A percentile compares a stretch with the other conserved stretches of the same genome.
phyloP scores from a whole-genome alignment of 2,888 invertebrate genomes.

The Cryptops parisi region DNA sequence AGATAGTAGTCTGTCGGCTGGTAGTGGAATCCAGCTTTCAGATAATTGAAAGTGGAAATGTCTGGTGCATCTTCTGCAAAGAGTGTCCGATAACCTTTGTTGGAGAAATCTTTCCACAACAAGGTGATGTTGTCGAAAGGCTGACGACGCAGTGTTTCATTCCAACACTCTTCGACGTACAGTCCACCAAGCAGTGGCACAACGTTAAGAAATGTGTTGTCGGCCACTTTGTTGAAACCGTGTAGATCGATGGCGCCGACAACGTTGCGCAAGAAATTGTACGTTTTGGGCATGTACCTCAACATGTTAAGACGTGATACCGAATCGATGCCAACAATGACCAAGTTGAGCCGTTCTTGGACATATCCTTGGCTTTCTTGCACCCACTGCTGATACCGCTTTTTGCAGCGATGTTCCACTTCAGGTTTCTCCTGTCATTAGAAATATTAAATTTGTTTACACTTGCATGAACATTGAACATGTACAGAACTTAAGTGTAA shows the following conservation, averaged over 20 bases:
- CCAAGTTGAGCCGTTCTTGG: conserved; percentile 41
- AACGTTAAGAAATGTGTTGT: conserved; percentile 26
- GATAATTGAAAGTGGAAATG: conserved; percentile 60
- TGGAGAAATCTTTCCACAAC: conserved; percentile 21
- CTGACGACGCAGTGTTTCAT: conserved; percentile 9
- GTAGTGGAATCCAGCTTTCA: conserved; percentile 52
- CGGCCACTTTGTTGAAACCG: conserved; percentile 44
- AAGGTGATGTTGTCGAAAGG: conserved; percentile 21
- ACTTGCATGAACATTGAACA: no score
- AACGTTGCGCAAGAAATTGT: conserved; percentile 44
- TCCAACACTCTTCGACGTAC: conserved; percentile 22
- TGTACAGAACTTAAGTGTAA: neutral
- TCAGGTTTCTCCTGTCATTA: conserved; percentile 3
- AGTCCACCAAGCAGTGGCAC: conserved; percentile 17
- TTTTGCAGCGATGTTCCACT: conserved; percentile 3
- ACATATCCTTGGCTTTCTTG: neutral
- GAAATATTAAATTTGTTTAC: neutral
- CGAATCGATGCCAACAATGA: conserved; percentile 71
- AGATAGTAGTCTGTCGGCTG: conserved; percentile 71
- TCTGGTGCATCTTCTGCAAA: conserved; percentile 60
- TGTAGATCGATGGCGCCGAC: conserved; percentile 54
- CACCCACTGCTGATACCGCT: conserved; percentile 2
- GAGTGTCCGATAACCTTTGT: conserved; percentile 40
- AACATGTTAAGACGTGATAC: conserved; percentile 63
- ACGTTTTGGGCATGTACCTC: conserved; percentile 58